Conservation (phyloP, 1,140 invertebrate genomes). For the Drosophila pectinifera region DNA sequence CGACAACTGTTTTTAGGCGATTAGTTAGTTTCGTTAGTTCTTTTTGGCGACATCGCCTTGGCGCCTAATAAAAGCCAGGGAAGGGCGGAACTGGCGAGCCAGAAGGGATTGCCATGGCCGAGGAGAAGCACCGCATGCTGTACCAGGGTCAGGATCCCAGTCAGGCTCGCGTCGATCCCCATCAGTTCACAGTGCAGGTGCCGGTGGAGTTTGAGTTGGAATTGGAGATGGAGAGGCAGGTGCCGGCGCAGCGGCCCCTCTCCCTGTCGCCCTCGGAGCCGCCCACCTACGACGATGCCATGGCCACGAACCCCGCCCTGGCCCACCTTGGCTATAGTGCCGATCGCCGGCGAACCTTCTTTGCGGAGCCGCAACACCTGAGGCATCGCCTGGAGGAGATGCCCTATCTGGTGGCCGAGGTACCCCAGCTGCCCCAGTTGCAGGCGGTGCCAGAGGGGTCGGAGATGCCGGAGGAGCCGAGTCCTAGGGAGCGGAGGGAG, state of each 20-base stretch:
- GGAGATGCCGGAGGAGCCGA: not conserved
- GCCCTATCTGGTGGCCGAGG: not conserved
- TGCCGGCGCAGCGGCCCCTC: not conserved
- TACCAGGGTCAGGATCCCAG: conserved; percentile 55
- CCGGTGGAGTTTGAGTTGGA: not conserved
- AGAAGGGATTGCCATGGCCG: conserved; percentile 52
- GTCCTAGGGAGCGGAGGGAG: not conserved
- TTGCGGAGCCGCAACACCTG: conserved; percentile 25
- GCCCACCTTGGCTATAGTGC: no score
- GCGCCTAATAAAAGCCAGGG: conserved; percentile 13
- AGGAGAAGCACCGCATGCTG: conserved; percentile 64
- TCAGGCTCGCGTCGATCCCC: not conserved
- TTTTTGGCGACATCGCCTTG: no score
- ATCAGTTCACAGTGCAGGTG: not conserved
- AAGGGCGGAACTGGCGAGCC: not conserved
- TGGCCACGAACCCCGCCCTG: not conserved
- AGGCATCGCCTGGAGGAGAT: conserved; percentile 5
- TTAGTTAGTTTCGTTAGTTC: no score
- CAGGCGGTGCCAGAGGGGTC: not conserved
- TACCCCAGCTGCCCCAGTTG: not conserved
- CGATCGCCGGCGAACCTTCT: conserved; percentile 31
- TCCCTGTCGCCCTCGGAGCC: conserved; percentile 24
- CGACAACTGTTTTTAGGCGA: conserved; percentile 50
- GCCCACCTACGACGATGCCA: conserved; percentile 51
- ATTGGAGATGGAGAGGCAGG: no score